phyloP scores from a whole-genome alignment of 92 coral and sea anemone genomes.

The Anthopleura xanthogrammica region DNA sequence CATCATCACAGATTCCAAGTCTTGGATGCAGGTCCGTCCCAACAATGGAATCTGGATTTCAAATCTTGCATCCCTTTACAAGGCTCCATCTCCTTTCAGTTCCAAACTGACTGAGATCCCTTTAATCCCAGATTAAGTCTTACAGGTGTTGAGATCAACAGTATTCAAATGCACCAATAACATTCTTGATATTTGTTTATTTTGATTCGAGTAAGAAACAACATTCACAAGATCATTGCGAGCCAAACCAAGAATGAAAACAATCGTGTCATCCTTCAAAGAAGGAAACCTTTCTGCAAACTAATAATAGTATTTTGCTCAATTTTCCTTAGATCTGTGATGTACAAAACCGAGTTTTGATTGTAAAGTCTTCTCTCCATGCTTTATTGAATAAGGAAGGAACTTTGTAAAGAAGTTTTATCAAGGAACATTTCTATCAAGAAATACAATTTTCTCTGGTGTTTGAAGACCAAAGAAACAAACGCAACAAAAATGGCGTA shows the following conservation, averaged over 20 bases:
- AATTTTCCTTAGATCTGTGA: neutral
- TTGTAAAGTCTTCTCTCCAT: neutral
- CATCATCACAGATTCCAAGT: too few relatives aligned
- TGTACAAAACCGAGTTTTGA: neutral
- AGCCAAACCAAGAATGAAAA: constrained; percentile 34
- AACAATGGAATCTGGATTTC: too few relatives aligned
- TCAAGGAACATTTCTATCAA: neutral
- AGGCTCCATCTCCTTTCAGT: too few relatives aligned
- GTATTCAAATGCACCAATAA: neutral
- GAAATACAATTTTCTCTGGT: neutral
- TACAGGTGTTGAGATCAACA: neutral
- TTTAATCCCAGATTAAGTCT: too few relatives aligned
- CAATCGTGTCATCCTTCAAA: constrained; percentile 24
- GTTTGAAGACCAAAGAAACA: neutral
- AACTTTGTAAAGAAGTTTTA: neutral
- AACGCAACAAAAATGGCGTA: constrained; percentile 5
- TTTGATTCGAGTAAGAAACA: neutral
- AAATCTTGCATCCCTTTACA: too few relatives aligned
- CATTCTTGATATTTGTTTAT: neutral
- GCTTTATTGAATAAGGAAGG: neutral
- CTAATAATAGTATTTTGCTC: neutral
- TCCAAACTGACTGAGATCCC: too few relatives aligned
- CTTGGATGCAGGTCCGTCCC: too few relatives aligned
- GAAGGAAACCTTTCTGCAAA: neutral
- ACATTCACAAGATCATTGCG: constrained; percentile 19